A percentile compares a stretch with the other conserved stretches of the same genome.
Conservation (phyloP, 2,888 invertebrate species). For the Cryptocephalus moraei region DNA sequence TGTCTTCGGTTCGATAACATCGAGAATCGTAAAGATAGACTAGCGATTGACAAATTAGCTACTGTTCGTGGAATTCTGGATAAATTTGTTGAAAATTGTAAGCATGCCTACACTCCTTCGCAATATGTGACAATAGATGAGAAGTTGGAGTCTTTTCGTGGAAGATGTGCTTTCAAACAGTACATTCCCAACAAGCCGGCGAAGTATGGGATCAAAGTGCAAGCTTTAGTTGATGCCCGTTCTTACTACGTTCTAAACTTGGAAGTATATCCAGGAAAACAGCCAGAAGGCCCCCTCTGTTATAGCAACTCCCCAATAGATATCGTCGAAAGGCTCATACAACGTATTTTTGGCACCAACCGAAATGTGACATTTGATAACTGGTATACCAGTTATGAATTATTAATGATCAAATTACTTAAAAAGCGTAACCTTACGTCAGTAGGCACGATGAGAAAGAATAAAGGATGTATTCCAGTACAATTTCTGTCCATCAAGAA, state of each 20-base stretch:
- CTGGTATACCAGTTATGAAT: too few species aligned
- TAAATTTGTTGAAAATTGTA: conserved; percentile 1
- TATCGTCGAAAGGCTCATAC: not conserved
- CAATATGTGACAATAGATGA: not conserved
- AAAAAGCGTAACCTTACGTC: too few species aligned
- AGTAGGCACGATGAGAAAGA: too few species aligned
- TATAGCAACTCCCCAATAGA: not conserved
- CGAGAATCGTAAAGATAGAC: not conserved
- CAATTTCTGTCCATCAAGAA: too few species aligned
- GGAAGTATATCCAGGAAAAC: not conserved
- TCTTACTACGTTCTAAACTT: conserved; percentile 15
- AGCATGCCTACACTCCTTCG: not conserved
- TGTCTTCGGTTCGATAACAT: not conserved
- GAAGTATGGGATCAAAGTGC: conserved; percentile 21
- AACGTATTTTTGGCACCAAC: not conserved
- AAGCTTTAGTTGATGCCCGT: not conserved
- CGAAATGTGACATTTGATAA: not conserved
- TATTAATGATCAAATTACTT: too few species aligned
- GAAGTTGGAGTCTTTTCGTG: not conserved
- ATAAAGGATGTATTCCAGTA: too few species aligned
- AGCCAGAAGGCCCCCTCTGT: too few species aligned
- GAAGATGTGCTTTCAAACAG: not conserved
- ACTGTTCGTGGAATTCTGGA: not conserved
- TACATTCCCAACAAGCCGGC: conserved; percentile 15
- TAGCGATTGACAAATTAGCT: not conserved